Evolutionary conservation across 2,888 invertebrate genomes (phyloP).

Genomic region (Hemithea aestivaria): DNA sequence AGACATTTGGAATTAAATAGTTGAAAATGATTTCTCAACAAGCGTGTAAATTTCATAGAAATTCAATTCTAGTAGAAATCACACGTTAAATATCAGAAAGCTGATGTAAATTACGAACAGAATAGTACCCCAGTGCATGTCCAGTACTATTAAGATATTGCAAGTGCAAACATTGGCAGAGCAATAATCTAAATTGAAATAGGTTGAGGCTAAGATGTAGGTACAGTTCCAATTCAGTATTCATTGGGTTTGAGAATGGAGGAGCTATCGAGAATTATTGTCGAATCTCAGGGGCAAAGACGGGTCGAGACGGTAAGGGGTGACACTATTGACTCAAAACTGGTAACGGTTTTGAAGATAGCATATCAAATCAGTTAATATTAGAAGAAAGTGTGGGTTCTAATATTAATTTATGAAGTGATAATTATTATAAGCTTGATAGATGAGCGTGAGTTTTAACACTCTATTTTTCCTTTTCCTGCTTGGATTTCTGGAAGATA

Average conservation of each 20-base stretch:
- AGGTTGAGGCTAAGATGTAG: constrained; percentile 55
- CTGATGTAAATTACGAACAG: neutral
- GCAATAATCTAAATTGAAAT: constrained; percentile 75
- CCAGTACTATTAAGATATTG: constrained; percentile 47
- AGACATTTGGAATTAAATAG: too few species aligned
- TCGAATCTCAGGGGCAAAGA: constrained; percentile 67
- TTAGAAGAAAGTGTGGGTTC: too few species aligned
- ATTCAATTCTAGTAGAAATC: too few species aligned
- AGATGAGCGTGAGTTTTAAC: too few species aligned
- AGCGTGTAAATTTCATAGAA: too few species aligned
- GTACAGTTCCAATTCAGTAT: constrained; percentile 58
- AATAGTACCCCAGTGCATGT: constrained; percentile 13
- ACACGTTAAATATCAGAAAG: too few species aligned
- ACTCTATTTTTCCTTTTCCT: too few species aligned
- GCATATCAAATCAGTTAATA: too few species aligned
- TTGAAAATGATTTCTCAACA: too few species aligned
- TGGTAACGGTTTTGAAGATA: constrained; percentile 25
- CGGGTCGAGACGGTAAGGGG: constrained; percentile 32
- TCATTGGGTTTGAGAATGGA: constrained; percentile 62
- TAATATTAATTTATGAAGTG: too few species aligned
- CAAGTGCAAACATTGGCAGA: constrained; percentile 29
- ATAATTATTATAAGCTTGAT: too few species aligned
- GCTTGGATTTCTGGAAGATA: too few species aligned
- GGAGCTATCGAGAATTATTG: constrained; percentile 71
- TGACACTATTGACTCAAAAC: constrained; percentile 28